Conservation (phyloP, 2,888 invertebrate genomes). For the Eristalis arbustorum region DNA sequence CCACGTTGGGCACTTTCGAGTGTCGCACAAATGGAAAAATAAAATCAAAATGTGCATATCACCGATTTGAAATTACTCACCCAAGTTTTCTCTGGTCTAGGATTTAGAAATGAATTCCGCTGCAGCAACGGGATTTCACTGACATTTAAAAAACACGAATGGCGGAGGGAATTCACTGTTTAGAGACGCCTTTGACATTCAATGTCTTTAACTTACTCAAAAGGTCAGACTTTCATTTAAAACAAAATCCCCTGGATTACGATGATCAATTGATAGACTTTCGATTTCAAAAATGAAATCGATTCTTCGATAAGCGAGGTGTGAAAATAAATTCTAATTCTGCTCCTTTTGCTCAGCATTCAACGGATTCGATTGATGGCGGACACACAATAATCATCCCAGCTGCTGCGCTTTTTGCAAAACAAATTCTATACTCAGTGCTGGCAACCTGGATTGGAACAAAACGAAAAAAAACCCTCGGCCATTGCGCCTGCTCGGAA, state of each 20-base stretch:
- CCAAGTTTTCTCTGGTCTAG: neutral
- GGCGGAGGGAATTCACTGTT: slow-evolving; percentile 35
- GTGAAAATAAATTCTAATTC: neutral
- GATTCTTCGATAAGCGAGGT: neutral
- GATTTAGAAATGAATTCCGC: slow-evolving; percentile 27
- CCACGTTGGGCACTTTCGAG: neutral
- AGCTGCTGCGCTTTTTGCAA: slow-evolving; percentile 64
- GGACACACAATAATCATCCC: slow-evolving; percentile 45
- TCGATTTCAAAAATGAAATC: neutral
- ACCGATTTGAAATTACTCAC: slow-evolving; percentile 1
- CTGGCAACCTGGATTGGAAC: slow-evolving; percentile 7
- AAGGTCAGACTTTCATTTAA: neutral
- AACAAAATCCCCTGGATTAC: neutral
- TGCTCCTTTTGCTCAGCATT: neutral
- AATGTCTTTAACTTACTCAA: neutral
- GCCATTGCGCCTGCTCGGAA: neutral
- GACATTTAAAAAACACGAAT: slow-evolving; percentile 54
- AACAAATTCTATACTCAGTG: slow-evolving; percentile 47
- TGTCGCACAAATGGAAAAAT: neutral
- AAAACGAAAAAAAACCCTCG: neutral
- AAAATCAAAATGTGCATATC: neutral
- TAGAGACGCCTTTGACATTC: slow-evolving; percentile 21
- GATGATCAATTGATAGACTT: neutral
- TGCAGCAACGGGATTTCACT: slow-evolving; percentile 57
- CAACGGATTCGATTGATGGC: slow-evolving; percentile 44